phyloP scores from a whole-genome alignment of 2,797 vertebrate species.

The Hybognathus amarus region DNA sequence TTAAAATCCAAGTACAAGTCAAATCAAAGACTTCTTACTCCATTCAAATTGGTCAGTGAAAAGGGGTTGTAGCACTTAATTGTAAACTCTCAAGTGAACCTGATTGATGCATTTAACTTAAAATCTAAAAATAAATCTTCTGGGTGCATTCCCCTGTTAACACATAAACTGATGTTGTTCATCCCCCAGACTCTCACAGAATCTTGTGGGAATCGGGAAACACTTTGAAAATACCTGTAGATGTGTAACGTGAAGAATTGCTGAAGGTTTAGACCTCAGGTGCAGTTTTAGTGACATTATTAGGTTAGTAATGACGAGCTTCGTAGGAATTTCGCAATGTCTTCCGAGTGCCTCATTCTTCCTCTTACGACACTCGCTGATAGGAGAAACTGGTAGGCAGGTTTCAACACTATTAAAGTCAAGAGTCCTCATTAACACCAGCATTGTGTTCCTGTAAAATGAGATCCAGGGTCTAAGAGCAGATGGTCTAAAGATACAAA shows the following conservation, averaged over 20 bases:
- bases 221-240: background rate
- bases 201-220: background rate
- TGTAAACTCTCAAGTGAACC: background rate
- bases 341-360: background rate
- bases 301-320: background rate
- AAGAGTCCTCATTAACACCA: constrained; percentile 12
- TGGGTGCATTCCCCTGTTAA: background rate
- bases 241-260: background rate
- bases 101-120: background rate
- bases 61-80: no score
- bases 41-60: background rate
- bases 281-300: no score
- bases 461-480: background rate
- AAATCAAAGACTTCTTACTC: background rate
- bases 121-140: background rate
- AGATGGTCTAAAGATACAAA: background rate
- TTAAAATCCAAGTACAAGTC: background rate
- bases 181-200: background rate
- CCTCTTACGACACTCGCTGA: constrained; percentile 36
- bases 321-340: background rate
- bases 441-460: background rate
- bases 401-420: constrained; percentile 33
- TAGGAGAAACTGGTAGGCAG: background rate
- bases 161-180: background rate
- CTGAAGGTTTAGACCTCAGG: no score